Evolutionary conservation across 2,888 invertebrate species (phyloP).

Genomic region (Lepidocyrtinus sp.): DNA sequence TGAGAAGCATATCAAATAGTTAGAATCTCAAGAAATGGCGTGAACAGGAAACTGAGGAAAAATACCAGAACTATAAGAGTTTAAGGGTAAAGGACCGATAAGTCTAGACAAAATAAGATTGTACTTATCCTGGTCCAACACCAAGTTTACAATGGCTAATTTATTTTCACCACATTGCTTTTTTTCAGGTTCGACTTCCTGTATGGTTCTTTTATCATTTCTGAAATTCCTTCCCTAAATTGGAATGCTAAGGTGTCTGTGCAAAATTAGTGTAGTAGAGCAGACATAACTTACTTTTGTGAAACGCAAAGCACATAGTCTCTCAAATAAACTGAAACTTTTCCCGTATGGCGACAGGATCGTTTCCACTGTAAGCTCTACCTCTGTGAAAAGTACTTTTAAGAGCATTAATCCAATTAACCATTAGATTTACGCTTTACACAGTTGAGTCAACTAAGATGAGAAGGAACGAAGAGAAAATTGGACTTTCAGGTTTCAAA

Average conservation of each 20-base stretch:
- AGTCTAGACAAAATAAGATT: background rate
- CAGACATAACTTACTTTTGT: background rate
- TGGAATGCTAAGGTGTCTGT: background rate
- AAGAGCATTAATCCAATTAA: slow-evolving; percentile 50
- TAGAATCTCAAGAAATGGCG: background rate
- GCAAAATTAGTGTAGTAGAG: background rate
- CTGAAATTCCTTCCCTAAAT: background rate
- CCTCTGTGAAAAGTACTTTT: background rate
- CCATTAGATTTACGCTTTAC: slow-evolving; percentile 45
- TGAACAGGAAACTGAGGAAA: background rate
- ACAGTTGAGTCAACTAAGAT: slow-evolving; percentile 33
- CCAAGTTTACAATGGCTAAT: background rate
- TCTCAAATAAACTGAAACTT: background rate
- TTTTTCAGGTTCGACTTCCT: background rate
- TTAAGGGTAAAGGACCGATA: too few species aligned
- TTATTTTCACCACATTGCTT: background rate
- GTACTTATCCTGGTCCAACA: background rate
- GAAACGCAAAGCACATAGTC: background rate
- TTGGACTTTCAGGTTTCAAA: background rate
- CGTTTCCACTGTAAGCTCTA: background rate
- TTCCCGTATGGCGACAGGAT: background rate
- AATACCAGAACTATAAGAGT: too few species aligned
- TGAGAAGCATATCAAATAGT: background rate
- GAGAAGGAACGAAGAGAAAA: background rate
- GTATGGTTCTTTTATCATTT: background rate